Percentiles rank a stretch among this genome's conserved stretches.
These are phyloP conservation scores for Catharus minimus DNA, from an alignment of 2,113 vertebrate species.

Conservation along the genomic window DNA sequence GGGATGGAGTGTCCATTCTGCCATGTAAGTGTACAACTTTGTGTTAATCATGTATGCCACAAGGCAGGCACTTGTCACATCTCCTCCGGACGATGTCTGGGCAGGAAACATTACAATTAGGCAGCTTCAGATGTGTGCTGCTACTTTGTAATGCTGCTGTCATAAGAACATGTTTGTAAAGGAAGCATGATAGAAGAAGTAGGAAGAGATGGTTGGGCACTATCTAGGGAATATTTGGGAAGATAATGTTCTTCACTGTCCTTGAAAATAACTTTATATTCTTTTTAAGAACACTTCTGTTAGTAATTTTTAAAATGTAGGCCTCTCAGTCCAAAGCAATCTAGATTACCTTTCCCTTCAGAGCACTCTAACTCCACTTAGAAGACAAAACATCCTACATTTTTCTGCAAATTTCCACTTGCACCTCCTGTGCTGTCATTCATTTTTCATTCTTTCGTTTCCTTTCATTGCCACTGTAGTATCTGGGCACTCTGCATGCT, in stretches of 20 bases:
- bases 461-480: background rate
- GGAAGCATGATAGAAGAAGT: background rate
- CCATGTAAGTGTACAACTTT: slow-evolving; percentile 74
- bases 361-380: background rate
- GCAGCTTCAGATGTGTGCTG: background rate
- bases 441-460: background rate
- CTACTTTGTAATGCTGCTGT: background rate
- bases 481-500: background rate
- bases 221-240: background rate
- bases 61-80: background rate
- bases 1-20: slow-evolving; percentile 82
- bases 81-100: background rate
- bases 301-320: background rate
- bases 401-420: background rate
- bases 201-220: background rate
- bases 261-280: background rate
- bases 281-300: background rate
- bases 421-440: background rate
- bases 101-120: background rate
- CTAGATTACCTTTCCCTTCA: background rate
- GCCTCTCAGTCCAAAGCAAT: background rate
- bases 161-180: background rate
- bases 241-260: background rate
- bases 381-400: background rate
- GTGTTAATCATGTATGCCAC: background rate